Conservation (phyloP, 1,140 invertebrate genomes). For the Stenopsyche tienmushanensis region DNA sequence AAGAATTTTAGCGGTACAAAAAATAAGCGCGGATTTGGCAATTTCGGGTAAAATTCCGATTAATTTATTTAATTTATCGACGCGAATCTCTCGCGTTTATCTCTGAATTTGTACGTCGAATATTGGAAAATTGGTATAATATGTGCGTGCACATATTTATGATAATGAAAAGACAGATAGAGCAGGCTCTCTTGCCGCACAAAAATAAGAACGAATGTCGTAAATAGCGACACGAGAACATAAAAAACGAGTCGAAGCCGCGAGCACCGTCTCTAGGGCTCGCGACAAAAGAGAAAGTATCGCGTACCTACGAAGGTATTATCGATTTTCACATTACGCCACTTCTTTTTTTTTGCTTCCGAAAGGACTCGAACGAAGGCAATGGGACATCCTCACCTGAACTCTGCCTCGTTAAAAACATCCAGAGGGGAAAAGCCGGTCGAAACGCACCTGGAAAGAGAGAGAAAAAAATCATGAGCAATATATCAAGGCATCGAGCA, state of each 20-base stretch:
- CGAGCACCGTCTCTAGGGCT: neutral
- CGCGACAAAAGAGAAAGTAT: neutral
- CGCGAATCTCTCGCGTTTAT: neutral
- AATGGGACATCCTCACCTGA: neutral
- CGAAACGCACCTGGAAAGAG: neutral
- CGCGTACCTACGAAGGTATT: neutral
- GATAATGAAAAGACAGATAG: no score
- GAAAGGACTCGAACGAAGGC: neutral
- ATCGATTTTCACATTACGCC: neutral
- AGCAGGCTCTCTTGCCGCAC: no score
- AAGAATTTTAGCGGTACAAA: no score
- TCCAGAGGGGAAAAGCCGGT: neutral
- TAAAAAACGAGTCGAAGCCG: no score
- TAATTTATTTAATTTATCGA: neutral
- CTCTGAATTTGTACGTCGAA: neutral
- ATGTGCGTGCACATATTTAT: no score
- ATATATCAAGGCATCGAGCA: neutral
- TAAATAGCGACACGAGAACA: no score
- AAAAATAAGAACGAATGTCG: no score
- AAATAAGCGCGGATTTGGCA: neutral
- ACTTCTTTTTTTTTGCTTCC: neutral
- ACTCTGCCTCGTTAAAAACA: neutral
- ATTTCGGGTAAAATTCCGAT: neutral
- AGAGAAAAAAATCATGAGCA: neutral
- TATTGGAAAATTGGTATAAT: no score